Evolutionary conservation across 1,140 invertebrate species (phyloP), one percentile per base, ranked within the genome.

Genomic region (Uloborus diversus): DNA sequence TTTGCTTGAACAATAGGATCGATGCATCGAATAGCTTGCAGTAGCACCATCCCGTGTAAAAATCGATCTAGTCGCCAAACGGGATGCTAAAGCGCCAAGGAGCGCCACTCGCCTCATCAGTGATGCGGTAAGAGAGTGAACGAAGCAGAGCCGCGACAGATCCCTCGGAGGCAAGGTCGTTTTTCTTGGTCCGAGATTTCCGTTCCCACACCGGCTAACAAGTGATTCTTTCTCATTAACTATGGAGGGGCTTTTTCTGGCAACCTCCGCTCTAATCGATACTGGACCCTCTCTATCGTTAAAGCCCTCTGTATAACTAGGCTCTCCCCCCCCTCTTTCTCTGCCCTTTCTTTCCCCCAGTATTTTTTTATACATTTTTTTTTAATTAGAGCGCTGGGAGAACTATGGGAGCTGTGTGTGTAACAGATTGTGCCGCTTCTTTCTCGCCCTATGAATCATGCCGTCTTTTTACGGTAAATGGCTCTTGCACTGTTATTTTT

Each of bases 171-270:
- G 49, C 49, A 69, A 69, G 66, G 47, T 33, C 66, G 30, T 35
- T 53, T 56, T 23, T 56, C 28, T 23, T 69, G 49, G n/a, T 5
- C 30, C 27, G 66, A 32, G 69, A 59, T 59, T 71, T 71, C 69
- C 53, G 51, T 75, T 51, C 71, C 71, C 59, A 49, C 59, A 59
- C 57, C 35, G 14, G 68, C 14, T 57, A 27, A 61, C 70, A 37
- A 56, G 62, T 65, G 62, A 78, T 56, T 78, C 73, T 78, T 65
- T 37, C 73, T 78, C 73, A 78, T 78, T 78, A 78, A 78, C 61
- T 70, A 49, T 65, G 59, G 42, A 65, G 20, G 7, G 27, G 7
- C 59, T 57, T 35, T 35, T 64, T 75, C 61, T 78, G 73, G 73
- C 73, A 78, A 78, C 49, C 66, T 32, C 37, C 13, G 3, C 25